phyloP scores from a whole-genome alignment of 2,113 vertebrate species.

The Lonchura striata region DNA sequence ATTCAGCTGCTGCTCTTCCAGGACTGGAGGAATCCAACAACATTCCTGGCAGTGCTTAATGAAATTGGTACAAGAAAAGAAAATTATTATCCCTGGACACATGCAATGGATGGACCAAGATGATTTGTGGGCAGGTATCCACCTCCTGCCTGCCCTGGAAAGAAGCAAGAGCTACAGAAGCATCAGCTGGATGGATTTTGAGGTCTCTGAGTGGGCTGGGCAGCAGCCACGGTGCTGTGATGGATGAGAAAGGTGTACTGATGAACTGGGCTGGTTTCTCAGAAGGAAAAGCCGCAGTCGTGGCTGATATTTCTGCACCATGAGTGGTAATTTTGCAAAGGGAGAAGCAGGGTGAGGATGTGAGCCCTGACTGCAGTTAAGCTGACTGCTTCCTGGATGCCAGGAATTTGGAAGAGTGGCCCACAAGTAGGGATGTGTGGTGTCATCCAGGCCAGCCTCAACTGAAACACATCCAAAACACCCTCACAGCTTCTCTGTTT shows the following conservation, averaged over 20 bases:
- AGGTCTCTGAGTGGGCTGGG: rapidly evolving
- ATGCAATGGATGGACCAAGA: rapidly evolving
- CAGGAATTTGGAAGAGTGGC: not conserved
- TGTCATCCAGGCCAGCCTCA: not conserved
- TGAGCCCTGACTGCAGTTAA: not conserved
- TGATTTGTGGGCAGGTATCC: not conserved
- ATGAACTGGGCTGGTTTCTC: not conserved
- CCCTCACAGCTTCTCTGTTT: not conserved
- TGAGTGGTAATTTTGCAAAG: not conserved
- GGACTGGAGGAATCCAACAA: rapidly evolving
- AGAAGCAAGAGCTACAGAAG: not conserved
- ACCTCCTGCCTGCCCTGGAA: not conserved
- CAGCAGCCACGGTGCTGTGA: rapidly evolving
- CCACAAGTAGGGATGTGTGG: rapidly evolving
- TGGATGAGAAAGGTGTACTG: rapidly evolving
- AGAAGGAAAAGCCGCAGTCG: not conserved
- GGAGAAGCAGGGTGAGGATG: not conserved
- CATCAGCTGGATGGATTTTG: not conserved
- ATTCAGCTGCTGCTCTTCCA: not conserved
- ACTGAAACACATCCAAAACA: not conserved
- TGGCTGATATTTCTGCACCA: not conserved
- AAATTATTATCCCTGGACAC: too few species aligned
- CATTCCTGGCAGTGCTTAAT: not conserved
- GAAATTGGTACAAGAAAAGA: not conserved
- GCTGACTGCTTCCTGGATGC: not conserved